Evolutionary conservation across 2,113 vertebrate genomes (phyloP), one percentile per base, ranked within the genome.

Genomic region (Apistogramma diplotaenia): DNA sequence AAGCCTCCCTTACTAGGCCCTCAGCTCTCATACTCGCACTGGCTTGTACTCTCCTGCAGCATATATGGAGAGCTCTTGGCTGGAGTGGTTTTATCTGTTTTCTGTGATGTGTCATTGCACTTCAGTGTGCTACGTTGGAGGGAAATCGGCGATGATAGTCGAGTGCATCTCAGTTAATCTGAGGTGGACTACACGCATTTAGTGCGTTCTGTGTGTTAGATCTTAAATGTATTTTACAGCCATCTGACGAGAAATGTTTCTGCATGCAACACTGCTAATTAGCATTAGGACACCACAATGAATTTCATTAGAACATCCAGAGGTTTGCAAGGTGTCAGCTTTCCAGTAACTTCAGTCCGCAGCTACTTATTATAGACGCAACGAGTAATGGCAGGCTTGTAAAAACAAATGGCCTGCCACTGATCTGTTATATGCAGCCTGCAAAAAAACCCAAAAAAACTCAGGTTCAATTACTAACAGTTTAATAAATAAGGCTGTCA

Each of bases 1-100:
- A 81, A 89, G 82, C 86, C 87, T 92, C 85, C 88, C 91, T 87
- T 84, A 86, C 84, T 88, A 85, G 86, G 89, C 86, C 84, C 90
- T 90, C 60, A 1, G 80, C 87, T 74, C 85, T 85, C 82, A 43
- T 60, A 74, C 81, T 77, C 46, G 37, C 60, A 2, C 86, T 86
- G 79, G 65, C 79, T 80, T 25, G 15, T 43, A 23, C 78, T 62
- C 83, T 80, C 53, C 72, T 87, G 78, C 86, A 87, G 82, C 91
- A 87, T 88, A 90, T 85, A 88, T 88, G 88, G 88, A 90, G 73
- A 81, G 79, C 82, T 85, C 88, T 85, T 79, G 75, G 81, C 86
- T 46, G 25, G 76, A 80, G 81, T 56, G 79, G 21, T 43, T 89
- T 82, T 67, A 90, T 77, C 88, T 85, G 85, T 77, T 74, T 81